Percentiles rank a stretch among this genome's conserved stretches.
These are phyloP conservation scores for Sminthurinus aureus DNA, from an alignment of 2,888 invertebrate genomes.

Conservation along the genomic window DNA sequence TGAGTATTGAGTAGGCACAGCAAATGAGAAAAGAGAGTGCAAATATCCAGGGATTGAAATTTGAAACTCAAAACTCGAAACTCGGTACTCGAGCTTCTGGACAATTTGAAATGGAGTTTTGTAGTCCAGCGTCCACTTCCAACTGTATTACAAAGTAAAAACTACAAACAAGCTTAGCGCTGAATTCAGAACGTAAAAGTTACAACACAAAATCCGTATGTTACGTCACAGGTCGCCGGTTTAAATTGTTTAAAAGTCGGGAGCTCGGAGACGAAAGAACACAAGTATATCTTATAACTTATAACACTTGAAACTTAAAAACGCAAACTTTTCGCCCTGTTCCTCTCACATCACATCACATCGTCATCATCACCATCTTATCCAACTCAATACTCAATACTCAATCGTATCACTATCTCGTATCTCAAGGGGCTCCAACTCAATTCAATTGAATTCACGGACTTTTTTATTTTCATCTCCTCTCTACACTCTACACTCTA, in stretches of 20 bases:
- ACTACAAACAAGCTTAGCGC: too few relatives aligned
- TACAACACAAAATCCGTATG: too few relatives aligned
- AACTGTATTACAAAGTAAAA: too few relatives aligned
- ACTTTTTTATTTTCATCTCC: neutral
- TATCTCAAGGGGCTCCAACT: conserved; percentile 1
- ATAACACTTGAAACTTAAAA: neutral
- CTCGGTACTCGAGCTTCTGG: neutral
- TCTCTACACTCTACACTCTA: too few relatives aligned
- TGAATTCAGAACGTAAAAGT: too few relatives aligned
- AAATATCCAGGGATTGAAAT: neutral
- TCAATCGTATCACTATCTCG: neutral
- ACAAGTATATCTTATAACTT: neutral
- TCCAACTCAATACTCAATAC: too few relatives aligned
- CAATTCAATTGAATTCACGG: neutral
- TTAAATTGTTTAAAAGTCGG: too few relatives aligned
- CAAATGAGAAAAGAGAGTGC: neutral
- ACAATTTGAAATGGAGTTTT: neutral
- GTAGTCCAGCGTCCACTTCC: neutral
- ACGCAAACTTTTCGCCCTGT: conserved; percentile 4
- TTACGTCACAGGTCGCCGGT: too few relatives aligned
- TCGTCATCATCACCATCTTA: too few relatives aligned
- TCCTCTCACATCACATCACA: too few relatives aligned
- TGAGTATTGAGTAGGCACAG: neutral
- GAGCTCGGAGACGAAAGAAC: too few relatives aligned
- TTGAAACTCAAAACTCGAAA: neutral